Percentiles rank a stretch among this genome's conserved stretches.
Conservation (phyloP, 2,113 vertebrate genomes). For the Trogon melanurus region DNA sequence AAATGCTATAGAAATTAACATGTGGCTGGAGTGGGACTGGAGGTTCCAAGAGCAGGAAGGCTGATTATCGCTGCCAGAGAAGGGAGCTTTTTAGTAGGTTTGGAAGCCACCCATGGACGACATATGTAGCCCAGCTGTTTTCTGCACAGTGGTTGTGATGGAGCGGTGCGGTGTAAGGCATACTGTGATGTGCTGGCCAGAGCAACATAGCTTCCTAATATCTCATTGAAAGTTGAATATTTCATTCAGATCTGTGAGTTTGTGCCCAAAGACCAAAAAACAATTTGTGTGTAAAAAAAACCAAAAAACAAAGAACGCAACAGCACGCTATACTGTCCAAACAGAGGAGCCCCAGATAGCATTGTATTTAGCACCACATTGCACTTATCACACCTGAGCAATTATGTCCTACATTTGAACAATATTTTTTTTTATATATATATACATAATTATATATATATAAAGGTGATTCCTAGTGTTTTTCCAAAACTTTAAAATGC, state of each 20-base stretch:
- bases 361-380: background rate
- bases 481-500: constrained; percentile 24
- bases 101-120: constrained; percentile 31
- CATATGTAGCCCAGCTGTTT: constrained; percentile 58
- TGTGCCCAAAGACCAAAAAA: background rate
- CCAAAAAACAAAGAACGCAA: background rate
- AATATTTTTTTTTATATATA: background rate
- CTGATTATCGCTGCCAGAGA: constrained; percentile 17
- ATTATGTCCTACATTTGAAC: background rate
- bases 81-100: constrained; percentile 30
- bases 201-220: background rate
- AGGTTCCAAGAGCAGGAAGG: background rate
- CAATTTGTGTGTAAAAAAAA: background rate
- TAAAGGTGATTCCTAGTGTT: constrained; percentile 3
- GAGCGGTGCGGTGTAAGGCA: background rate
- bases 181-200: background rate
- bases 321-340: background rate
- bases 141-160: constrained; percentile 22
- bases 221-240: background rate
- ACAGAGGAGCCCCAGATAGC: background rate
- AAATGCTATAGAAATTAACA: background rate
- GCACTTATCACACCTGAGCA: background rate
- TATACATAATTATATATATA: background rate
- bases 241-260: background rate
- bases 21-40: background rate